Evolutionary conservation across 1,140 invertebrate genomes (phyloP).

Genomic region (Drosophila carrolli): DNA sequence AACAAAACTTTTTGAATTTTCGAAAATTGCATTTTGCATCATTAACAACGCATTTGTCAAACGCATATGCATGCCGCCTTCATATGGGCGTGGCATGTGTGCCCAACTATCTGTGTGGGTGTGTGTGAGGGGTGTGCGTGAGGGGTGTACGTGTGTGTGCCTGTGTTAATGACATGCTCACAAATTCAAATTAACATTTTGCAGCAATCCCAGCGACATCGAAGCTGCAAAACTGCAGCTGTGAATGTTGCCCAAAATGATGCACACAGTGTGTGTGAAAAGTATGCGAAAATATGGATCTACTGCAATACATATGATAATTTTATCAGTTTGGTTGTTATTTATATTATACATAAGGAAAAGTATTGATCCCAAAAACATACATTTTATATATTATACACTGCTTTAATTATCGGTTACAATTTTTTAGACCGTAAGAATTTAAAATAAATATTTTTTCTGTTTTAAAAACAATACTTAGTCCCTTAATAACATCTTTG

Average conservation of each 20-base stretch:
- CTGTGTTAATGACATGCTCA: conserved; percentile 83
- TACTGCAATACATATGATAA: no score
- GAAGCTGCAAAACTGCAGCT: conserved; percentile 37
- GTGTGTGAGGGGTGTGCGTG: conserved; percentile 17
- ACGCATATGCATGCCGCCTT: conserved; percentile 63
- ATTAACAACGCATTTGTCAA: conserved; percentile 83
- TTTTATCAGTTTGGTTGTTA: background rate
- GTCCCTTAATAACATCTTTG: conserved; percentile 7
- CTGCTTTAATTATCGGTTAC: no score
- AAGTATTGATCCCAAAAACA: no score
- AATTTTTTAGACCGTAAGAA: background rate
- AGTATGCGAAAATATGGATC: conserved; percentile 4
- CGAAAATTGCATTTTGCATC: conserved; percentile 81
- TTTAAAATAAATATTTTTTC: background rate
- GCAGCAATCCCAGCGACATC: conserved; percentile 72
- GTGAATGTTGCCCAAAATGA: conserved; percentile 47
- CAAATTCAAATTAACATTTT: conserved; percentile 84
- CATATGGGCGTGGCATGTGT: conserved; percentile 44
- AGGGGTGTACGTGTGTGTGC: conserved; percentile 28
- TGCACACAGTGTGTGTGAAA: conserved; percentile 43
- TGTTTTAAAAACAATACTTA: background rate
- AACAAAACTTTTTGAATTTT: conserved; percentile 71
- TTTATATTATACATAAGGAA: no score
- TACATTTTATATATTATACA: no score
- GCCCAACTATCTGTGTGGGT: conserved; percentile 32